Evolutionary conservation across 2,888 invertebrate genomes (phyloP).

Genomic region (Perdita meconis): DNA sequence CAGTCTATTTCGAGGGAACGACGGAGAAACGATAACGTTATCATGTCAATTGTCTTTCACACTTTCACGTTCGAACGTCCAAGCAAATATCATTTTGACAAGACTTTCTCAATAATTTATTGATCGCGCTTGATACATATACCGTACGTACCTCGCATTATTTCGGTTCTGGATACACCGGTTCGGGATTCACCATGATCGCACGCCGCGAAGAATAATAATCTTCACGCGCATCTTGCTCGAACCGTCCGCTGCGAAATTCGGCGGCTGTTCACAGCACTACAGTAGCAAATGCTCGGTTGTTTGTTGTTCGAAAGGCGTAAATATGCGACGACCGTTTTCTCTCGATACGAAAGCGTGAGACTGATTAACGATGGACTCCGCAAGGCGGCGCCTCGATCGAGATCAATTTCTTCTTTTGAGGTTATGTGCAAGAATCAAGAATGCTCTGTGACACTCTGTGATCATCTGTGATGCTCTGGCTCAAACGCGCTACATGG

Average conservation of each 20-base stretch:
- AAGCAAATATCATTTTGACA: constrained; percentile 45
- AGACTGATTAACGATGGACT: not conserved
- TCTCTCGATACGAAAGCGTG: constrained; percentile 49
- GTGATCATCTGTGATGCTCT: no score
- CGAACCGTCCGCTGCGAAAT: constrained; percentile 34
- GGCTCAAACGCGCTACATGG: constrained; percentile 28
- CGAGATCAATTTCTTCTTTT: constrained; percentile 26
- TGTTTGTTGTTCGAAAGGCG: constrained; percentile 57
- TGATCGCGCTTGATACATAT: constrained; percentile 71
- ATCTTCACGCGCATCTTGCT: constrained; percentile 33
- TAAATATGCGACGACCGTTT: constrained; percentile 53
- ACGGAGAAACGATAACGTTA: not conserved
- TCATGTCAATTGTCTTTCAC: not conserved
- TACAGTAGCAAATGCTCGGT: constrained; percentile 35
- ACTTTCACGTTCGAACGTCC: not conserved
- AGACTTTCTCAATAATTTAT: constrained; percentile 76
- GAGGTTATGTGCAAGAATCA: constrained; percentile 32
- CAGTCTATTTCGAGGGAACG: not conserved
- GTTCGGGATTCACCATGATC: constrained; percentile 32
- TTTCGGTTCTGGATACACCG: constrained; percentile 67
- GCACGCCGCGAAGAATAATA: constrained; percentile 8
- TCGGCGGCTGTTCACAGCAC: constrained; percentile 41
- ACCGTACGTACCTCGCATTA: constrained; percentile 73
- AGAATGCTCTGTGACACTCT: no score
- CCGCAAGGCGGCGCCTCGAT: constrained; percentile 34